phyloP scores from a whole-genome alignment of 2,113 vertebrate genomes.

The Macrotus californicus region DNA sequence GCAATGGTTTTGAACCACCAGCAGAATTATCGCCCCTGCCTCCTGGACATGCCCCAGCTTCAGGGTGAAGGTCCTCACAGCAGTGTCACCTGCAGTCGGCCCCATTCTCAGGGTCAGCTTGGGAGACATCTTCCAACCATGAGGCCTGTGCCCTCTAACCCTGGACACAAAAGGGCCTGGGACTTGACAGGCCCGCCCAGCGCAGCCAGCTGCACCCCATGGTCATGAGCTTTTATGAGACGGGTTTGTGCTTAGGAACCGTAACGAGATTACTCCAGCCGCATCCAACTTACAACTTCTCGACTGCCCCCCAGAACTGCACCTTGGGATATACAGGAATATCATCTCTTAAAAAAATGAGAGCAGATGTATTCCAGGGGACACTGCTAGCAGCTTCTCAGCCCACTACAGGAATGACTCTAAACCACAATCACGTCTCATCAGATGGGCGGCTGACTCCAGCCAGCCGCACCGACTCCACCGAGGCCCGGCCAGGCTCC shows the following conservation, averaged over 20 bases:
- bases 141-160: neutral
- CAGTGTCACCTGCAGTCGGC: neutral
- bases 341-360: neutral
- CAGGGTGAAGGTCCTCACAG: neutral
- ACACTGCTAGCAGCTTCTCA: neutral
- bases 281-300: neutral
- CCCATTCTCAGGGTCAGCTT: neutral
- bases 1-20: neutral
- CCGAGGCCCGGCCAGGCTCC: fast-evolving
- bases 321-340: neutral
- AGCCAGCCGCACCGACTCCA: neutral
- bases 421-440: neutral
- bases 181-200: fast-evolving
- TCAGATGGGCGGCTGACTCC: neutral
- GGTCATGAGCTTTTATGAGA: fast-evolving
- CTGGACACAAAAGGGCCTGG: neutral
- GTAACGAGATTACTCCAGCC: neutral
- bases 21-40: neutral
- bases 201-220: fast-evolving
- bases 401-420: fast-evolving
- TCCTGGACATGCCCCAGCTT: neutral
- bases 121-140: neutral
- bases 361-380: no score
- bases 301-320: neutral
- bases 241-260: neutral